Evolutionary conservation across 2,113 vertebrate genomes (phyloP), one percentile per base, ranked within the genome.

Genomic region (Aix galericulata): DNA sequence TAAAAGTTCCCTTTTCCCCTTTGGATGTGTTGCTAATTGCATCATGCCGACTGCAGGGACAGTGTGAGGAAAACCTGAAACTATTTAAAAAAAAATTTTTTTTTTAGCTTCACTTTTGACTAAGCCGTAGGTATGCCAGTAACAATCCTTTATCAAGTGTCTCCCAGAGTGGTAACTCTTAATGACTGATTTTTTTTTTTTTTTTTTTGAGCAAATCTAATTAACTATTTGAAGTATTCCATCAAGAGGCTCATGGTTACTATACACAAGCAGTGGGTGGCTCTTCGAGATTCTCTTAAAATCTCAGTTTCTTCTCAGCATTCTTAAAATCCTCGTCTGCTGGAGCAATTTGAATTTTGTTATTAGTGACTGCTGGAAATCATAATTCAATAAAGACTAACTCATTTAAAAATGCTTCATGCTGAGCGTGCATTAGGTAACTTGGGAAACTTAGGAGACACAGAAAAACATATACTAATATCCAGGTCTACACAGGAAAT

Each of bases 281-380:
- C 96, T 97, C 95, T 97, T 96, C 55, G 89, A 94, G 97, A 94
- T 96, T 97, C 96, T 97, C 95, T 97, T 97, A 97, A 97, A 98
- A 98, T 97, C 96, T 93, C 95, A 53, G 97, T 97, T 97, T 96
- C 68, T 79, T 98, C 97, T 94, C 97, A 97, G 97, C 97, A 96
- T 97, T 97, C 96, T 97, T 91, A 97, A 98, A 98, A 97, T 97
- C 97, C 97, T 97, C 96, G 93, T 99, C 98, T 98, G 98, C 98
- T 98, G 97, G 98, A 98, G 98, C 98, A 98, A 99, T 99, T 99
- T 98, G 98, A 99, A 99, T 99, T 99, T 98, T 98, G 98, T 99
- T 98, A 98, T 99, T 99, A 98, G 98, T 97, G 98, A 98, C 98
- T 98, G 98, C 98, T 98, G 98, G 98, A 98, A 98, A 98, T 98